phyloP scores from a whole-genome alignment of 2,888 invertebrate species.

The Eristalinus sepulchralis region DNA sequence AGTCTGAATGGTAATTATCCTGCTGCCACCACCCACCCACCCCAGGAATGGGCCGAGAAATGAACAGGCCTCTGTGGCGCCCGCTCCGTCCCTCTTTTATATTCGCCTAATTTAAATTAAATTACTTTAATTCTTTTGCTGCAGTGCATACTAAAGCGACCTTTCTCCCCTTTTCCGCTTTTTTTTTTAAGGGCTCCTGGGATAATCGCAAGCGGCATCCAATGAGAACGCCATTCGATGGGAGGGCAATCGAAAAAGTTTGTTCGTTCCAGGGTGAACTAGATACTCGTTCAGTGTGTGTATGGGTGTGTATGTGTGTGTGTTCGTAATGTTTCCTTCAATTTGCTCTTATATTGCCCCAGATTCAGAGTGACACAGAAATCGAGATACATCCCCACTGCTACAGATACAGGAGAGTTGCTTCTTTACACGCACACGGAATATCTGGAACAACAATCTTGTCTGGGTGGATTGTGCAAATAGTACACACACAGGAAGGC shows the following conservation, averaged over 20 bases:
- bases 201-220: neutral
- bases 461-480: constrained; percentile 55
- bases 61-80: constrained; percentile 6
- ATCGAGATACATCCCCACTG: constrained; percentile 29
- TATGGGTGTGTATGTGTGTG: neutral
- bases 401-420: neutral
- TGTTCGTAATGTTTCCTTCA: constrained; percentile 1
- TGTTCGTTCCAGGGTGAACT: constrained; percentile 14
- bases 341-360: constrained; percentile 63
- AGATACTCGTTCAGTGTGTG: constrained; percentile 11
- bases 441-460: constrained; percentile 66
- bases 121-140: constrained; percentile 61
- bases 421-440: constrained; percentile 47
- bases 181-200: neutral
- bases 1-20: constrained; percentile 58
- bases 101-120: constrained; percentile 61
- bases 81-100: neutral
- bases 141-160: constrained; percentile 61
- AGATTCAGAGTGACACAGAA: constrained; percentile 59
- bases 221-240: constrained; percentile 20
- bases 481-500: constrained; percentile 24
- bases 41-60: constrained; percentile 43
- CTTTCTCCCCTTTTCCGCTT: neutral
- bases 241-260: constrained; percentile 43
- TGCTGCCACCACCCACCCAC: constrained; percentile 17